Evolutionary conservation across 2,888 invertebrate genomes (phyloP), one percentile per base, ranked within the genome.

Genomic region (Chaitophorus viminalis): DNA sequence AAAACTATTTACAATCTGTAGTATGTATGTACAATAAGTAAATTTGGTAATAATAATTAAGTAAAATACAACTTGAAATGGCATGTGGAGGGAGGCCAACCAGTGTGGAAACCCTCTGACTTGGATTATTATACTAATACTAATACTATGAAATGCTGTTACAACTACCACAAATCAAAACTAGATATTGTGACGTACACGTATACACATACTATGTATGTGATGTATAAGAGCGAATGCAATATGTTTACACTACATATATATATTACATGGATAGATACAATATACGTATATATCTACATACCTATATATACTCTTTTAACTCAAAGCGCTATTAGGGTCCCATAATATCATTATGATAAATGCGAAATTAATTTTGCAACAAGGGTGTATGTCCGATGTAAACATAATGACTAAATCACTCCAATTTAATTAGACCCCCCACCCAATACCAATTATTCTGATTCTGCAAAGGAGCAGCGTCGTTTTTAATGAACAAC

Each of bases 331-430:
- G 54, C 54, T 82, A 82, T 82, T 82, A 82, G 82, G 82, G 74
- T 81, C 52, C n/a, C 29, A 36, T 25, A 46, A 39, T 33, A 52
- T 60, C 39, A 54, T 72, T 46, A 76, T 76, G 84, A 84, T 76
- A 76, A 84, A 84, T 76, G 75, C 39, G 76, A 46, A 84, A 76
- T 76, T 84, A 65, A 84, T 84, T 84, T 84, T 46, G 60, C 46
- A 39, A 60, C 39, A 76, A 72, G 54, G 65, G 84, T 46, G 76
- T 65, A 6, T 84, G 68, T 46, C 54, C 74, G 21, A 74, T 25
- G 29, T 74, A 70, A 33, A 74, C 52, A 60, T 82, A 82, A 82
- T 54, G 74, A 82, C 74, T 74, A 74, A 82, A 82, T 82, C 82
- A 52, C 52, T 82, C 33, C n/a, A 54, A 54, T 74, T 82, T 74